These are phyloP conservation scores for Eulemur rufifrons DNA, from an alignment of 2,113 vertebrate genomes.

Conservation along the genomic window DNA sequence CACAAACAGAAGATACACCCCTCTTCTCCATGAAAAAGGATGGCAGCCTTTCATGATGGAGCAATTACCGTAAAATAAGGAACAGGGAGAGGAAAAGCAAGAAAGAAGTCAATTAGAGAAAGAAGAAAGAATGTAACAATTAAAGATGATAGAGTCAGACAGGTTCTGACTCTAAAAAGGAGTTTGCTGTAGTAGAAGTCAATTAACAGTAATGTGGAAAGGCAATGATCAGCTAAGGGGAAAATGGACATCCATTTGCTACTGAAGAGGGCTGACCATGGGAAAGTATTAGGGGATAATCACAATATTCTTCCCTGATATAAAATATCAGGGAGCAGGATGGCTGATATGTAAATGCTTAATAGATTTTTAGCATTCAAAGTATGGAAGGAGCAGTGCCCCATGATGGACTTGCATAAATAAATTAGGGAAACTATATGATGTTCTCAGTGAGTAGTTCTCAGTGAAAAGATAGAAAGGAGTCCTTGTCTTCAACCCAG, in stretches of 20 bases:
- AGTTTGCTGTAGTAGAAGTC: background rate
- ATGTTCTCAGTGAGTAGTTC: constrained; percentile 54
- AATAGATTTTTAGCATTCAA: constrained; percentile 51
- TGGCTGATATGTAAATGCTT: constrained; percentile 57
- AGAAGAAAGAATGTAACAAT: background rate
- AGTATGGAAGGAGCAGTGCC: background rate
- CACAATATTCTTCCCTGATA: background rate
- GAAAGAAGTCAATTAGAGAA: background rate
- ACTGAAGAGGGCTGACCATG: background rate
- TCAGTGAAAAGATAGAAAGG: constrained; percentile 66
- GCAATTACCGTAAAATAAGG: background rate
- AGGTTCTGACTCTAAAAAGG: background rate
- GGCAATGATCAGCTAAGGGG: background rate
- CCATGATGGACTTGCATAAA: constrained; percentile 31
- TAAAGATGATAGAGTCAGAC: background rate
- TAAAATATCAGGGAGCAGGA: constrained; percentile 22
- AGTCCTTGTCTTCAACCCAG: constrained; percentile 57
- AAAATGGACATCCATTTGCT: background rate
- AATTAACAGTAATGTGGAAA: background rate
- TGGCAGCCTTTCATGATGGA: background rate
- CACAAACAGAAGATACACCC: background rate
- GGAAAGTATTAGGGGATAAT: background rate
- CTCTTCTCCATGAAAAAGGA: background rate
- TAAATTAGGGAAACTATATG: constrained; percentile 63
- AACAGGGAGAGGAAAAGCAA: background rate